These are phyloP conservation scores for Drosophila willistoni DNA, from an alignment of 1,140 invertebrate species.

Conservation along the genomic window DNA sequence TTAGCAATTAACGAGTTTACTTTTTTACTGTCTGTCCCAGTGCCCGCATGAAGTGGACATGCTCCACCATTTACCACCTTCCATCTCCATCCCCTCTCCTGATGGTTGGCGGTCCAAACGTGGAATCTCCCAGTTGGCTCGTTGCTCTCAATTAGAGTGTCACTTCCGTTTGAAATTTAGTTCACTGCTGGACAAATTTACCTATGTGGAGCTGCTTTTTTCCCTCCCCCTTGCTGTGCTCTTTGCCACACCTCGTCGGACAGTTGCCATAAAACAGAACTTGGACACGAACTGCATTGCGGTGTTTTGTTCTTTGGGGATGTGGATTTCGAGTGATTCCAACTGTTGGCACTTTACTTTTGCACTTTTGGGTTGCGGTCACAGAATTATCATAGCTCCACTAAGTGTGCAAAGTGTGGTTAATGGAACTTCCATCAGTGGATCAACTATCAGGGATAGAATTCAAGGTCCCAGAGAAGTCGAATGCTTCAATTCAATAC, in stretches of 20 bases:
- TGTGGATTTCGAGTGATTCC: conserved; percentile 26
- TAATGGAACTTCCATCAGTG: conserved; percentile 1
- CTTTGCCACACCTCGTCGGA: conserved; percentile 18
- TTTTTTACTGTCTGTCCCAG: conserved; percentile 54
- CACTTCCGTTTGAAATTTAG: conserved; percentile 58
- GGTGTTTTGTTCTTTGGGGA: conserved; percentile 35
- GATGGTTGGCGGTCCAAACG: conserved; percentile 6
- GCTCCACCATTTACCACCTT: neutral
- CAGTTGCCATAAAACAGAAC: conserved; percentile 52
- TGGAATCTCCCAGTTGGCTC: conserved; percentile 59
- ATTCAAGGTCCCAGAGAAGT: conserved; percentile 41
- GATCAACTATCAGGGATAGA: conserved; percentile 13
- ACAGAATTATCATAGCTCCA: conserved; percentile 27
- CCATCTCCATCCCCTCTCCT: neutral
- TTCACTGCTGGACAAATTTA: conserved; percentile 65
- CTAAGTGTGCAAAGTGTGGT: conserved; percentile 18
- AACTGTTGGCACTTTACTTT: conserved; percentile 12
- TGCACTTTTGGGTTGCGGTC: conserved; percentile 21
- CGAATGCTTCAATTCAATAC: neutral
- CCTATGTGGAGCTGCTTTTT: conserved; percentile 49
- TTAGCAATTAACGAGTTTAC: conserved; percentile 75
- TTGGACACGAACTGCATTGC: conserved; percentile 57
- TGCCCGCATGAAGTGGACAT: conserved; percentile 55
- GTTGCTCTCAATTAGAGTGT: conserved; percentile 66
- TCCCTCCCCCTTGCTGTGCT: conserved; percentile 1